These are phyloP conservation scores for Percina caprodes DNA, from an alignment of 2,113 vertebrate species.

Conservation along the genomic window DNA sequence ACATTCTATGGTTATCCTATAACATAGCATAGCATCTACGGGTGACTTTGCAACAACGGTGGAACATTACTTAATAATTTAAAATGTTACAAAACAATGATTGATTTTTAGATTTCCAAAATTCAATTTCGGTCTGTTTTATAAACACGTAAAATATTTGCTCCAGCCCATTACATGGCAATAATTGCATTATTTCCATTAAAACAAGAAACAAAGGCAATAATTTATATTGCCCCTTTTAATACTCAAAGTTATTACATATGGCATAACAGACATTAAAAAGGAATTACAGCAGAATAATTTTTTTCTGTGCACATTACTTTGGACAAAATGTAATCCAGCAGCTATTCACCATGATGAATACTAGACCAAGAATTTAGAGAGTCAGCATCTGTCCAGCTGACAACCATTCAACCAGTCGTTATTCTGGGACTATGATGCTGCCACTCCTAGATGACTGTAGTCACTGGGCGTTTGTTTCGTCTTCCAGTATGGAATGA, in stretches of 20 bases:
- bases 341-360: not conserved
- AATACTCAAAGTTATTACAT: not conserved
- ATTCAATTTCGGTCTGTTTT: not conserved
- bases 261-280: not conserved
- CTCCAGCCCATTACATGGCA: not conserved
- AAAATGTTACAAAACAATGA: not conserved
- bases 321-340: constrained; percentile 1
- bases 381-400: constrained; percentile 1
- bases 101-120: not conserved
- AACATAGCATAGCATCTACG: not conserved
- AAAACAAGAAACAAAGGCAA: not conserved
- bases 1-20: no score
- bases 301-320: not conserved
- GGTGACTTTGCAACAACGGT: not conserved
- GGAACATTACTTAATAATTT: not conserved
- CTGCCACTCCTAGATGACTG: constrained; percentile 5
- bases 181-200: constrained; percentile 10
- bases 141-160: constrained; percentile 18
- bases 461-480: not conserved
- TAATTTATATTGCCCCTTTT: constrained; percentile 17
- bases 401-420: not conserved
- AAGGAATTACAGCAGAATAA: not conserved
- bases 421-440: constrained; percentile 21
- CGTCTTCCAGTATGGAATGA: not conserved
- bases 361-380: constrained; percentile 15